phyloP scores from a whole-genome alignment of 2,113 vertebrate genomes.

The Barbus barbus region DNA sequence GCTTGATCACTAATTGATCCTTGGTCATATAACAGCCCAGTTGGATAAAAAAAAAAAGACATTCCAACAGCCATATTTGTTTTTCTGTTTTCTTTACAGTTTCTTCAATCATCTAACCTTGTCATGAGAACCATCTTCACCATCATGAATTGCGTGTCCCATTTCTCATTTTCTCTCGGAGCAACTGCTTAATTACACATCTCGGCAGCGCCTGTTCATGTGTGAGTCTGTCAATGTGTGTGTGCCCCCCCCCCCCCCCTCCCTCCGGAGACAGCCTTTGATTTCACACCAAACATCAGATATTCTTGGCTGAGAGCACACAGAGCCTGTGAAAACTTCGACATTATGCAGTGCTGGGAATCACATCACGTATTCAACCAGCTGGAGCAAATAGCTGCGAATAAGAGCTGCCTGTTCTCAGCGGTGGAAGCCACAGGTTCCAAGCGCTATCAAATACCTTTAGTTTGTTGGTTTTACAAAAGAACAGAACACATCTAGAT shows the following conservation, averaged over 20 bases:
- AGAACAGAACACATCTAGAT: not conserved
- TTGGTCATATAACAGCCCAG: not conserved
- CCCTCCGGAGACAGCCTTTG: constrained; percentile 44
- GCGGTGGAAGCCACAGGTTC: constrained; percentile 31
- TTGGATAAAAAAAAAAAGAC: not conserved
- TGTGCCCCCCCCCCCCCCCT: not conserved
- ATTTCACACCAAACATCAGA: constrained; percentile 55
- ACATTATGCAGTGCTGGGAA: constrained; percentile 47
- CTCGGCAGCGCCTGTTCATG: constrained; percentile 3
- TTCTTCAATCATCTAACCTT: constrained; percentile 27
- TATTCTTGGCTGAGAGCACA: constrained; percentile 51
- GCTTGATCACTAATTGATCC: constrained; percentile 28
- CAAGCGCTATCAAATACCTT: constrained; percentile 22
- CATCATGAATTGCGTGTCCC: not conserved
- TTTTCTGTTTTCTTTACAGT: constrained; percentile 47
- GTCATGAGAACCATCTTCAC: constrained; percentile 14
- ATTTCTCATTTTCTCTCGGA: constrained; percentile 40
- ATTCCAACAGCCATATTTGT: constrained; percentile 37
- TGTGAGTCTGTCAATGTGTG: constrained; percentile 32
- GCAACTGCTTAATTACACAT: constrained; percentile 50
- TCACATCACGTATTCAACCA: constrained; percentile 46
- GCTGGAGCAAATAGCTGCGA: constrained; percentile 45
- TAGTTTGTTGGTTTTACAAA: constrained; percentile 15
- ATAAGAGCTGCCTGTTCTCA: constrained; percentile 37
- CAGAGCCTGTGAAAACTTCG: constrained; percentile 49